Conservation (phyloP, 1,140 invertebrate species). For the Zeugodacus cucurbitae region DNA sequence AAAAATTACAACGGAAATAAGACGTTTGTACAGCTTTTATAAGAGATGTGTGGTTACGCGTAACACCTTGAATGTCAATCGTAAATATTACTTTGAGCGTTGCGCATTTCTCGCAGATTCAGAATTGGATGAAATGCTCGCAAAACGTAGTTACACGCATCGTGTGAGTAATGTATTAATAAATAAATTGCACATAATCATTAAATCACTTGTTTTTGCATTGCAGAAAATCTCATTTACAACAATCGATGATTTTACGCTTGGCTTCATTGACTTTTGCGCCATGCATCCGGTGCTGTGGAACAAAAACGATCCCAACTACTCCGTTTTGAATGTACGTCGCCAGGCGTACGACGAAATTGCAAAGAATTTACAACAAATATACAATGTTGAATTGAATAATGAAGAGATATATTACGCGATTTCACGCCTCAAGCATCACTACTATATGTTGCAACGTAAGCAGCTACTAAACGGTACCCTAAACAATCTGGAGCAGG, state of each 20-base stretch:
- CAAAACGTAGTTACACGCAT: neutral
- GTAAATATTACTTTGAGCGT: neutral
- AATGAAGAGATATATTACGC: neutral
- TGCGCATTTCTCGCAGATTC: neutral
- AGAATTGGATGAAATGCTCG: neutral
- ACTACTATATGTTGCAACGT: constrained; percentile 29
- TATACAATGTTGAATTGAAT: constrained; percentile 41
- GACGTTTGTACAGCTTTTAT: neutral
- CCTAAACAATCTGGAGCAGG: neutral
- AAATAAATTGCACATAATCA: neutral
- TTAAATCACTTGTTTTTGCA: neutral
- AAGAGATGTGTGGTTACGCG: neutral
- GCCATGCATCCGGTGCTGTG: constrained; percentile 38
- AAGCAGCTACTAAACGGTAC: neutral
- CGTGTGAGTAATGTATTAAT: neutral
- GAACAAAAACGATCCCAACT: constrained; percentile 19
- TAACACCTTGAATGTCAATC: neutral
- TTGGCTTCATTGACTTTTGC: constrained; percentile 36
- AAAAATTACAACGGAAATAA: constrained; percentile 5
- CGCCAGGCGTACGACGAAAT: constrained; percentile 16
- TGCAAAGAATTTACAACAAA: neutral
- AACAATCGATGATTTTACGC: neutral
- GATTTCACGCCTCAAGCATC: constrained; percentile 21
- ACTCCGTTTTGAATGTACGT: neutral
- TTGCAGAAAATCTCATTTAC: neutral